A percentile compares a stretch with the other conserved stretches of the same genome.
Conservation (phyloP, 2,888 invertebrate species). For the Mythimna impura region DNA sequence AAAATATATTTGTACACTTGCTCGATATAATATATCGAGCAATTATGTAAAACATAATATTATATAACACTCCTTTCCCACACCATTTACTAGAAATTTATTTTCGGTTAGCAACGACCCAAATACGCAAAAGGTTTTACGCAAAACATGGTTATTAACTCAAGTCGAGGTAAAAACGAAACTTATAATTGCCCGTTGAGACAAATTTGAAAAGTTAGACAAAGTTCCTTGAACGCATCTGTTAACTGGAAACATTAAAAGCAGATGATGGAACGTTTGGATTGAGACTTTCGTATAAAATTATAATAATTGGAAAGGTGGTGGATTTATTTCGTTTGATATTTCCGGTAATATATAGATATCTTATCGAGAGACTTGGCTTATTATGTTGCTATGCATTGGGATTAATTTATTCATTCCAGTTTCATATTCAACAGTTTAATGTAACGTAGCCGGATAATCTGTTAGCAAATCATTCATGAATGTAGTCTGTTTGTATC, state of each 20-base stretch:
- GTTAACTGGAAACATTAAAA: constrained; percentile 73
- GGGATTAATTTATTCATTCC: neutral
- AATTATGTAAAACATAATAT: neutral
- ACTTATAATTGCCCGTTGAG: constrained; percentile 79
- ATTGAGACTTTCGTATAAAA: constrained; percentile 57
- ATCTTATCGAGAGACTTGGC: neutral
- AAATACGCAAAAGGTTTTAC: constrained; percentile 13
- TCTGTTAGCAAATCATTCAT: neutral
- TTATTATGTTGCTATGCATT: neutral
- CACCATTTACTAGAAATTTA: neutral
- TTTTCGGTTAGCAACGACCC: neutral
- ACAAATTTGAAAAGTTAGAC: constrained; percentile 78
- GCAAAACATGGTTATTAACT: constrained; percentile 58
- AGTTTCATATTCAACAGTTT: neutral
- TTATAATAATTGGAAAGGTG: constrained; percentile 37
- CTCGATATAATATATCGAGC: too few relatives aligned
- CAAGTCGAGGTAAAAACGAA: constrained; percentile 61
- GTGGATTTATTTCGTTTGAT: constrained; percentile 3
- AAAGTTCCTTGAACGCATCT: constrained; percentile 72
- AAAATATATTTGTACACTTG: neutral
- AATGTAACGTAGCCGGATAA: neutral
- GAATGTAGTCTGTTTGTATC: neutral
- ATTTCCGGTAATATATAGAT: constrained; percentile 14
- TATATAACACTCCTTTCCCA: neutral
- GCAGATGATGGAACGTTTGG: constrained; percentile 59